Conservation (phyloP, 2,888 invertebrate genomes). For the Abrostola triplasia region DNA sequence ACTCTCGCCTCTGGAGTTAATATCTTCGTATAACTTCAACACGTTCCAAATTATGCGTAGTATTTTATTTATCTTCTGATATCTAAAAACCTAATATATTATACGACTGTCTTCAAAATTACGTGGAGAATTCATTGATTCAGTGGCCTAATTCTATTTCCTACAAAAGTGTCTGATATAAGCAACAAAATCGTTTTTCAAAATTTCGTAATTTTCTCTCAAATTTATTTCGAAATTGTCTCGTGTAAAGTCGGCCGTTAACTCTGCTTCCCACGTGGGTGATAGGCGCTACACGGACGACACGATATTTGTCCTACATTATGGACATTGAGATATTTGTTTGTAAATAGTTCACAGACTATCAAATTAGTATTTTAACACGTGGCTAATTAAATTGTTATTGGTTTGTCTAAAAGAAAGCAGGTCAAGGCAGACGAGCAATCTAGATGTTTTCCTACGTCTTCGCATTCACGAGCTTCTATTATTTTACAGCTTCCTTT, state of each 20-base stretch:
- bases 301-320: slow-evolving; percentile 58
- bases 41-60: slow-evolving; percentile 15
- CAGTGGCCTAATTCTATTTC: slow-evolving; percentile 38
- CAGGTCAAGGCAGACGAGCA: slow-evolving; percentile 41
- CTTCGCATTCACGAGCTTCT: slow-evolving; percentile 31
- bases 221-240: slow-evolving; percentile 46
- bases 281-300: slow-evolving; percentile 43
- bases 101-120: slow-evolving; percentile 5
- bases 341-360: slow-evolving; percentile 54
- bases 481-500: slow-evolving; percentile 25
- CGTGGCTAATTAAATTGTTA: slow-evolving; percentile 49
- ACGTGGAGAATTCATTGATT: slow-evolving; percentile 18
- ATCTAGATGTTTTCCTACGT: slow-evolving; percentile 15
- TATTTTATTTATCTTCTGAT: slow-evolving; percentile 21
- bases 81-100: slow-evolving; percentile 8
- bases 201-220: slow-evolving; percentile 50
- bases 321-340: slow-evolving; percentile 60
- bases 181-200: slow-evolving; percentile 44
- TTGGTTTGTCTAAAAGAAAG: slow-evolving; percentile 7
- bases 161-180: slow-evolving; percentile 6
- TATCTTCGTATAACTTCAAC: slow-evolving; percentile 14
- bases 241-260: slow-evolving; percentile 49
- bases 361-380: slow-evolving; percentile 51
- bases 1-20: slow-evolving; percentile 11
- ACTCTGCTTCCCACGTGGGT: slow-evolving; percentile 55